Evolutionary conservation across 2,797 vertebrate species (phyloP), one percentile per base, ranked within the genome.

Genomic region (Chaenodraco wilsoni): DNA sequence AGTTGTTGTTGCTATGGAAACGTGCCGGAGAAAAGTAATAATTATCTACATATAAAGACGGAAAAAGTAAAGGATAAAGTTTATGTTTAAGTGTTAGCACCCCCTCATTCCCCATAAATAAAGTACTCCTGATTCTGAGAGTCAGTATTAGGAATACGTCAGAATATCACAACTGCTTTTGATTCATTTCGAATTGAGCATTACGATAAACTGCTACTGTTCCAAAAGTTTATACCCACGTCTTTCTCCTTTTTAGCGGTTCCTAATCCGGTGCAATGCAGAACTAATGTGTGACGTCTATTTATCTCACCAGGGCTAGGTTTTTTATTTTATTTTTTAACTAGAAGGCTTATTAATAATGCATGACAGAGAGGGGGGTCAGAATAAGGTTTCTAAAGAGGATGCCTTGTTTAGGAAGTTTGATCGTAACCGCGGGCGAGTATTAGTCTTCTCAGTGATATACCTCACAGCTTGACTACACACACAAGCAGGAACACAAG

Each of bases 291-390:
- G 67, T 49, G 60, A 55, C 31, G 48, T 73, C 63, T 75, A 66
- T 50, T 55, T 51, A 58, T 21, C 67, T 81, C 82, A 70, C 59
- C 44, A 17, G 57, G 49, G 72, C 37, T 54, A 43, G 27, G n/a
- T 54, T 6, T 37, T 37, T 27, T 23, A 3, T 65, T 65, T 52
- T 59, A 70, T 74, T 65, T 73, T 78, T 81, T 69, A 84, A 88
- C 82, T 65, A 76, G 70, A 66, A 83, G 64, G 65, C 44, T 78
- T 60, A 86, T 91, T 84, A 91, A 90, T 90, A 88, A 91, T 89
- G 70, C 84, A 93, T 86, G 69, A 76, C 50, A 87, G 59, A 67
- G 67, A 76, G n/a, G 21, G 4, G 63, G 87, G 83, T 91, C 79
- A 88, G 61, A 78, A 81, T 61, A 61, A 85, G 89, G 83, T 77